phyloP scores from a whole-genome alignment of 2,113 vertebrate genomes.

The Colossoma macropomum region DNA sequence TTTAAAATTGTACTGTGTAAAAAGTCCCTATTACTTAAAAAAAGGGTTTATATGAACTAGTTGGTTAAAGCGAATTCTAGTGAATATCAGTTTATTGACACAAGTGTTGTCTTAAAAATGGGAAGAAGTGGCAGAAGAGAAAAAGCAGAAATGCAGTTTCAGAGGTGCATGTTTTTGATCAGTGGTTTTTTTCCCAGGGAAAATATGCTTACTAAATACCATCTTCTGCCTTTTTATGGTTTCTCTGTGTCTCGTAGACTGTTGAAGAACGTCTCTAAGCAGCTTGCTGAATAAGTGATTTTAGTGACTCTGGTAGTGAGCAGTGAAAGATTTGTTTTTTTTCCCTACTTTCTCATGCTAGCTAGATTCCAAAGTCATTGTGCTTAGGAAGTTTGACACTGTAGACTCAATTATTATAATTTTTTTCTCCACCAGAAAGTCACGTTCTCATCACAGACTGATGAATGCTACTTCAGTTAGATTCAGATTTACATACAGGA shows the following conservation, averaged over 20 bases:
- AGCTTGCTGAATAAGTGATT: not conserved
- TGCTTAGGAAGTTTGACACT: too few relatives aligned
- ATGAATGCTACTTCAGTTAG: too few relatives aligned
- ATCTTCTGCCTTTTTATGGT: not conserved
- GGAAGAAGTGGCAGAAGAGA: not conserved
- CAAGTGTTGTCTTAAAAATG: not conserved
- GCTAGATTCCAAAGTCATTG: too few relatives aligned
- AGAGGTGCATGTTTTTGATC: not conserved
- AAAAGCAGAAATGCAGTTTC: slow-evolving; percentile 2
- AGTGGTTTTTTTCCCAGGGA: not conserved
- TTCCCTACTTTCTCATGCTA: too few relatives aligned
- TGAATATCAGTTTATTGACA: not conserved
- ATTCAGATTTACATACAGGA: too few relatives aligned
- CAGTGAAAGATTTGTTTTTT: too few relatives aligned
- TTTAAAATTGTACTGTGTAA: not conserved
- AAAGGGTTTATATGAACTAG: not conserved
- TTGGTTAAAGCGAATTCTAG: not conserved
- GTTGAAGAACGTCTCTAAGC: not conserved
- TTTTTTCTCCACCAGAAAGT: too few relatives aligned
- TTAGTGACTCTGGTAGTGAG: too few relatives aligned
- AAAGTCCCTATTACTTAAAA: not conserved
- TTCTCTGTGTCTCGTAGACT: not conserved
- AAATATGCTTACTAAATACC: not conserved
- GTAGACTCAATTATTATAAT: too few relatives aligned
- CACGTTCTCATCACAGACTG: too few relatives aligned